phyloP scores from a whole-genome alignment of 2,888 invertebrate species.

The Lasiommata megera region DNA sequence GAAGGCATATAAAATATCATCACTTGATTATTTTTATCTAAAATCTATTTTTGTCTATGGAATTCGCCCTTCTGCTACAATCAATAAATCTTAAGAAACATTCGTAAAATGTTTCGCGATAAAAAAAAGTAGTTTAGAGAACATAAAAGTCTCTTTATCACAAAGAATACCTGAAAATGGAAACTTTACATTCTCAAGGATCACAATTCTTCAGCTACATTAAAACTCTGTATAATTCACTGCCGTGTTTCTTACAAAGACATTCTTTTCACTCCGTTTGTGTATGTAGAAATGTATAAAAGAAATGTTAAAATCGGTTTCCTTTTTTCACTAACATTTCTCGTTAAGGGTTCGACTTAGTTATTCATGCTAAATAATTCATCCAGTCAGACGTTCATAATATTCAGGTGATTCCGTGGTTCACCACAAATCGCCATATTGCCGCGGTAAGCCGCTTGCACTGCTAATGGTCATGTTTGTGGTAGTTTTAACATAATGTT shows the following conservation, averaged over 20 bases:
- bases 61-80: too few relatives aligned
- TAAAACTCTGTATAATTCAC: constrained; percentile 17
- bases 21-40: too few relatives aligned
- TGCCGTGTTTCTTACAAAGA: constrained; percentile 14
- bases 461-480: neutral
- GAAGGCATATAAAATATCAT: too few relatives aligned
- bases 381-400: neutral
- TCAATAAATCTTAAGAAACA: neutral
- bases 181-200: constrained; percentile 19
- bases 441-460: neutral
- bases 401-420: neutral
- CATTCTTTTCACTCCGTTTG: constrained; percentile 15
- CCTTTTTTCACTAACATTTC: neutral
- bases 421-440: constrained; percentile 1
- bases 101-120: neutral
- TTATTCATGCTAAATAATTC: neutral
- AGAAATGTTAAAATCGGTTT: constrained; percentile 23
- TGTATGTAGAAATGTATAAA: constrained; percentile 7
- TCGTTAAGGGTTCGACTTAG: neutral
- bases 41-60: too few relatives aligned
- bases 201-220: constrained; percentile 16
- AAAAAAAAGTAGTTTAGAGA: constrained; percentile 4
- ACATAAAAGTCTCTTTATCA: constrained; percentile 11
- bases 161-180: constrained; percentile 13
- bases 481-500: neutral